These are phyloP conservation scores for Vulpes ferrilata DNA, from an alignment of 2,113 vertebrate species.

Conservation along the genomic window DNA sequence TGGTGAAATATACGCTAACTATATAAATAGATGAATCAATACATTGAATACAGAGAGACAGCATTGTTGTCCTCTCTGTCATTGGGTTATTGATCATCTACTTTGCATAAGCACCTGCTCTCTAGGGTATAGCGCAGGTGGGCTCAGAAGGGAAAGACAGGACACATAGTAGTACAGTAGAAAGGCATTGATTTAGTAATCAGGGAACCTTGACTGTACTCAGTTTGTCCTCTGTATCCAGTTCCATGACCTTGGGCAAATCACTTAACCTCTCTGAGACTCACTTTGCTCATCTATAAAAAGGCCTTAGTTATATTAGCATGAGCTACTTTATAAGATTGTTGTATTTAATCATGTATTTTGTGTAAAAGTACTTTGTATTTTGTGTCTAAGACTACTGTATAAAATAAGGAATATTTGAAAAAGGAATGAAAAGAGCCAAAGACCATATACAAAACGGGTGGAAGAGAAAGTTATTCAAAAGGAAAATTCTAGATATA, in stretches of 20 bases:
- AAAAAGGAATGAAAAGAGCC: neutral
- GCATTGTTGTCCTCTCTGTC: neutral
- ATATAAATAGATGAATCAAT: neutral
- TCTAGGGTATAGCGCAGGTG: no score
- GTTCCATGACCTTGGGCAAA: neutral
- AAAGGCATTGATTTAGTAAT: neutral
- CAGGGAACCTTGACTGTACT: neutral
- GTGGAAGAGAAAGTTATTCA: neutral
- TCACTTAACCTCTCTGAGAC: neutral
- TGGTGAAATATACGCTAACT: neutral
- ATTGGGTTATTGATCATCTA: neutral
- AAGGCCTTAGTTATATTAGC: neutral
- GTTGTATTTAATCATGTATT: neutral
- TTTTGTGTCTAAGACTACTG: slow-evolving; percentile 19
- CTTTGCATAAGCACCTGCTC: neutral
- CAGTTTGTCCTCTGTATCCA: neutral
- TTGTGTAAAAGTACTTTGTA: slow-evolving; percentile 47
- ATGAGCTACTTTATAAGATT: neutral
- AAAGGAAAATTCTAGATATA: slow-evolving; percentile 5
- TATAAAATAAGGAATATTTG: slow-evolving; percentile 4
- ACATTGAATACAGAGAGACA: neutral
- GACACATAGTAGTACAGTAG: neutral
- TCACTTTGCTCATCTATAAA: slow-evolving; percentile 53
- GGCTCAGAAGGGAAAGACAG: neutral
- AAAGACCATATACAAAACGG: neutral